Base-by-base conservation (phyloP, 2,797 vertebrate genomes). In the Hemitrygon akajei region DNA sequence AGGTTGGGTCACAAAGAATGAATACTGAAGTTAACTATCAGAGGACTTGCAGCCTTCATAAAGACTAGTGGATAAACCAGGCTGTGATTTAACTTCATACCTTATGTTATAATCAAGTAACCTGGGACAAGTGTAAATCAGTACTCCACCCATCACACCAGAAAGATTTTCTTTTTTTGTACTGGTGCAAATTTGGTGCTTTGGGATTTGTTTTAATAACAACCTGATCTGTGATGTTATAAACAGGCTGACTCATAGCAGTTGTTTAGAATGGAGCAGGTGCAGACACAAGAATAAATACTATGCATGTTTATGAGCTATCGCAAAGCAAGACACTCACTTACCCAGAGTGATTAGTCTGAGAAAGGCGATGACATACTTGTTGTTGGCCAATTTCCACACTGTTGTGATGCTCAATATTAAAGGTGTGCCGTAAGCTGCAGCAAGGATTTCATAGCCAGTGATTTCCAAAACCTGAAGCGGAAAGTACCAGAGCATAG, bases 401-500 rank as follows among this genome's bases (percentile, higher is more conserved):
- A 96, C 94, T 14, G 95, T 94, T 93, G 94, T 91, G 58, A 95
- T 73, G 27, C 87, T 95, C 87, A 97, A 94, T 2, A 96, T 66
- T 18, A 94, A 0, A 0, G 96, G 96, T 87, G 96, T 96, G 94
- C 96, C 95, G 93, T 95, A 95, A 0, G 95, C 96, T 94, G 95
- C 0, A 16, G 95, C 94, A 91, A 95, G 96, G 93, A 63, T 81
- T 95, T 97, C 96, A 20, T 96, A 25, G 37, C 96, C 97, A 0
- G 96, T 97, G 81, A 97, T 96, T 93, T 94, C 94, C 63, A 97
- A 77, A 0, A 96, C 96, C 95, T 97, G 97, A 94, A 97, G 95
- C 0, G 96, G 96, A 40, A 97, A 97, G 94, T 97, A 97, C 94
- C 96, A 97, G 93, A 97, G 95, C 96, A 97, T 96, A 0, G 96